Evolutionary conservation across 1,140 invertebrate genomes (phyloP).

Genomic region (Samia ricini): DNA sequence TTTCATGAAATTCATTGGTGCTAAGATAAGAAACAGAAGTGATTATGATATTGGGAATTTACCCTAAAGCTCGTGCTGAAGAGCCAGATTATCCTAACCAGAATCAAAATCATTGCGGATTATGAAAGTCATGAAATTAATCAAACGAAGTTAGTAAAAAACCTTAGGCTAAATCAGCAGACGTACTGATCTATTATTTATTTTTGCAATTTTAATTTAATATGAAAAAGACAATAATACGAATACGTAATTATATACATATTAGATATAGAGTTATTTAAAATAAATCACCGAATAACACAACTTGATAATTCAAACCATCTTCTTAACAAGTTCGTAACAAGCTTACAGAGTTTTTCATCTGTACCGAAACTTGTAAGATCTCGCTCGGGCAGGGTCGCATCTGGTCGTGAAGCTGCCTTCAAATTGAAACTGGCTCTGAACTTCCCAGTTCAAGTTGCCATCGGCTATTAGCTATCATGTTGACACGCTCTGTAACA

Average conservation of each 20-base stretch:
- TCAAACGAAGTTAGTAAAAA: no score
- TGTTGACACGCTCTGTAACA: conserved; percentile 3
- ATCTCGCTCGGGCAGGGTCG: background rate
- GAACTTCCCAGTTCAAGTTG: conserved; percentile 10
- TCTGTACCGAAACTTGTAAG: background rate
- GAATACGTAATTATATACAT: background rate
- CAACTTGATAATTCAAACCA: background rate
- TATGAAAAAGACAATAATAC: background rate
- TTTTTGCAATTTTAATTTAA: background rate
- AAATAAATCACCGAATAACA: background rate
- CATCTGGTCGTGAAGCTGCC: conserved; percentile 14
- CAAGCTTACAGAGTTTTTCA: conserved; percentile 11
- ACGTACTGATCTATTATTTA: no score
- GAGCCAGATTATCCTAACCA: no score
- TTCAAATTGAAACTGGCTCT: conserved; percentile 18
- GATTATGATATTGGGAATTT: no score
- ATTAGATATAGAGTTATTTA: background rate
- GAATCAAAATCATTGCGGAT: no score
- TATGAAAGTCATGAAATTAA: no score
- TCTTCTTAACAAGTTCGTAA: conserved; percentile 2
- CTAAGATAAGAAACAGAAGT: no score
- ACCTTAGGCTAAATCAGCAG: no score
- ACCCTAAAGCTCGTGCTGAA: no score
- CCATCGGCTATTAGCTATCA: conserved; percentile 18
- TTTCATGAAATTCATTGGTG: no score